Conservation (phyloP, 2,797 vertebrate species). For the Myotis myotis region DNA sequence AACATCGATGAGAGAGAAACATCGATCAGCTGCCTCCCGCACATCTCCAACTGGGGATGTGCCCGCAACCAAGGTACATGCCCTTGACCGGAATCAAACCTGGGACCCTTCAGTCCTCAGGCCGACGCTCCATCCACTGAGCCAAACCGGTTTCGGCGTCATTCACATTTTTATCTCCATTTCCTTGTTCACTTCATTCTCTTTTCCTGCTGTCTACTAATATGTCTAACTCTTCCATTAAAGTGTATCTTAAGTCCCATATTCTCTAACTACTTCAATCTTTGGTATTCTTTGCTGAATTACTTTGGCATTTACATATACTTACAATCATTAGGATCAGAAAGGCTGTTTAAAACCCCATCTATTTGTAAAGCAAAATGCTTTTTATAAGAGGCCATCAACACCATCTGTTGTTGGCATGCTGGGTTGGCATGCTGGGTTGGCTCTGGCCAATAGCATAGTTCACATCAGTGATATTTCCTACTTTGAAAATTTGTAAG, state of each 20-base stretch:
- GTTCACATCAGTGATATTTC: background rate
- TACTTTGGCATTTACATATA: background rate
- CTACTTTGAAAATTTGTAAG: background rate
- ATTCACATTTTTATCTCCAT: background rate
- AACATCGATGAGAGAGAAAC: too few relatives aligned
- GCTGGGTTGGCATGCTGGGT: background rate
- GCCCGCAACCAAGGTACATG: too few relatives aligned
- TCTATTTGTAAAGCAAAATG: background rate
- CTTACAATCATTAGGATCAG: background rate
- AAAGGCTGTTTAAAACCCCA: constrained; percentile 4
- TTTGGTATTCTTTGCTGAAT: background rate
- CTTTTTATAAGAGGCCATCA: background rate
- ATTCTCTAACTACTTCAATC: background rate
- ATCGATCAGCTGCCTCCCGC: too few relatives aligned
- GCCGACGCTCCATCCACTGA: too few relatives aligned
- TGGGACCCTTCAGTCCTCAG: too few relatives aligned
- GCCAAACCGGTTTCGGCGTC: too few relatives aligned
- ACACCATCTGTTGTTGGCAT: background rate
- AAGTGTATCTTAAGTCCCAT: background rate
- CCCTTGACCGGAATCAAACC: too few relatives aligned
- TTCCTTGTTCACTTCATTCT: background rate
- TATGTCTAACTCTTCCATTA: background rate
- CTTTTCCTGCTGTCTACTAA: background rate
- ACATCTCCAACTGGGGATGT: too few relatives aligned
- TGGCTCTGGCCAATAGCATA: background rate